Evolutionary conservation across 2,888 invertebrate genomes (phyloP), one percentile per base, ranked within the genome.

Genomic region (Esperia sulphurella): DNA sequence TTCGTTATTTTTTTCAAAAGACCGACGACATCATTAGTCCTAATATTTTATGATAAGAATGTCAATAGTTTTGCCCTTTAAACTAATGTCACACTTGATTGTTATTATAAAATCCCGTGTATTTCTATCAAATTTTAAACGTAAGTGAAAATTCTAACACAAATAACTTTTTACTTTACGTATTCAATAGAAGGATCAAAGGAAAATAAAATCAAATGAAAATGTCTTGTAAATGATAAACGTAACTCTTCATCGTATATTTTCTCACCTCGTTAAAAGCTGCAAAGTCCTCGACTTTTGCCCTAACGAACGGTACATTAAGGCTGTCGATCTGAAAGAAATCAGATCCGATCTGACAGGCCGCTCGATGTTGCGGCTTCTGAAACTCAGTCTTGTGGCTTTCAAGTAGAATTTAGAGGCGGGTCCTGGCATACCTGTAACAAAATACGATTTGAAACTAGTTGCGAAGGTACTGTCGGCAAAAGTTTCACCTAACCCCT

Each of bases 231-330:
- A 33, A 33, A 35, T n/a, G 8, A 35, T n/a, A 9, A n/a, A 35
- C n/a, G 35, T 35, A 9, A 35, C n/a, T 5, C 2, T 35, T 35
- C n/a, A 45, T n/a, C 35, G 8, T 6, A n/a, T 6, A 10, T n/a
- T 47, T 38, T 46, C 70, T 70, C 59, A 93, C 94, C 94, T 92
- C 46, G 93, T 92, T 57, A 94, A 83, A 45, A 94, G 77, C 72
- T 94, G 94, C 64, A 94, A 89, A 29, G 92, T 91, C 64, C 94
- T 89, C 2, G 94, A 92, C 75, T 92, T 91, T 66, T 94, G 94
- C 46, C 95, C 94, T 57, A 91, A 79, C 46, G 92, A 90, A 55
- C 94, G 87, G 57, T 94, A 88, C 67, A 92, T 91, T 48, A 92
- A 91, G 9, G 93, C 93, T 0, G 93, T 91, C 43, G 93, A 93